phyloP scores from a whole-genome alignment of 2,888 invertebrate genomes.

The Drosophila tanythrix region DNA sequence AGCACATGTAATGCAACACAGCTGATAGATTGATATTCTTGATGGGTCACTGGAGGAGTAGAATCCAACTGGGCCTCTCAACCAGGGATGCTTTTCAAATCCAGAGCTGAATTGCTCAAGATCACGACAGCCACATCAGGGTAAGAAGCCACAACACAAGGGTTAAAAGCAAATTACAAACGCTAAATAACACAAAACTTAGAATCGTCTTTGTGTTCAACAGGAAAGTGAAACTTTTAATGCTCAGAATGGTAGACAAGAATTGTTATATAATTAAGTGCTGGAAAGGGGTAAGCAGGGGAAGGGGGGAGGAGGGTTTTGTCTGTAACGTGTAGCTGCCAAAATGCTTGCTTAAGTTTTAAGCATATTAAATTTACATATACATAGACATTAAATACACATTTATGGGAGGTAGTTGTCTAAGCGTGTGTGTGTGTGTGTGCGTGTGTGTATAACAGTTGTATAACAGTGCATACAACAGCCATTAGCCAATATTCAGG shows the following conservation, averaged over 20 bases:
- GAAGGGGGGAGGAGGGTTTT: background rate
- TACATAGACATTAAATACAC: conserved; percentile 1
- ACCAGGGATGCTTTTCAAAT: too few relatives aligned
- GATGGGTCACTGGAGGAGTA: too few relatives aligned
- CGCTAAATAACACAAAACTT: too few relatives aligned
- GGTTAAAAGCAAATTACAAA: too few relatives aligned
- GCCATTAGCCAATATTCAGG: conserved; percentile 47
- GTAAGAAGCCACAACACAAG: too few relatives aligned
- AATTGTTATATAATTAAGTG: conserved; percentile 52
- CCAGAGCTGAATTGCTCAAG: too few relatives aligned
- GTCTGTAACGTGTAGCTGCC: conserved; percentile 49
- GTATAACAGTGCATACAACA: conserved; percentile 36
- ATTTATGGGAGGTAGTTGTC: conserved; percentile 19
- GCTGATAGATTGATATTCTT: too few relatives aligned
- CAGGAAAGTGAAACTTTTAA: conserved; percentile 72
- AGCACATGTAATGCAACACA: too few relatives aligned
- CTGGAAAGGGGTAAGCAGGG: background rate
- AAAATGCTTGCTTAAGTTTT: conserved; percentile 45
- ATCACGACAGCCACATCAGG: too few relatives aligned
- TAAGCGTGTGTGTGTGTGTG: conserved; percentile 7
- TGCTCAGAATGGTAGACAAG: conserved; percentile 64
- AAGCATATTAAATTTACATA: conserved; percentile 16
- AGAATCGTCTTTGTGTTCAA: too few relatives aligned
- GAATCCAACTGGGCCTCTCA: too few relatives aligned
- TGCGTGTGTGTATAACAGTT: conserved; percentile 23